phyloP scores from a whole-genome alignment of 2,113 vertebrate species.

The Amazona guildingii region DNA sequence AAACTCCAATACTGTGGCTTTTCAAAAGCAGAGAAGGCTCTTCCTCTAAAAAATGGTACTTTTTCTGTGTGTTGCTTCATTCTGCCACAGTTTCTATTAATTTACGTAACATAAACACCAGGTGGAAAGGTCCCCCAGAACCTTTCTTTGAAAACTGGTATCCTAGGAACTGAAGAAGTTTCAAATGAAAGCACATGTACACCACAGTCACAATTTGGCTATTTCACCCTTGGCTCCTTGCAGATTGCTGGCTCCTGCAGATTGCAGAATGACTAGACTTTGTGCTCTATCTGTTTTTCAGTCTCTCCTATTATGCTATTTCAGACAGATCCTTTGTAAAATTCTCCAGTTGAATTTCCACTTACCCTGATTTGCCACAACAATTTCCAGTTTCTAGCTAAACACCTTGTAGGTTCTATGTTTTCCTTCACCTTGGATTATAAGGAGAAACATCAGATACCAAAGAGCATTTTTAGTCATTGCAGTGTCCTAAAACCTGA shows the following conservation, averaged over 20 bases:
- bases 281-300: not conserved
- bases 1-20: not conserved
- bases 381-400: not conserved
- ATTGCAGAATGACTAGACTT: not conserved
- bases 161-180: not conserved
- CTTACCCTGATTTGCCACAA: not conserved
- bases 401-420: not conserved
- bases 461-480: not conserved
- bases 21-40: fast-evolving
- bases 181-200: not conserved
- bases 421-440: not conserved
- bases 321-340: not conserved
- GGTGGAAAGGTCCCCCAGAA: not conserved
- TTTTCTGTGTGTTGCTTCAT: not conserved
- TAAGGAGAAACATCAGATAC: not conserved
- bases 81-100: not conserved
- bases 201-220: not conserved
- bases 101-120: not conserved
- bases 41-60: not conserved
- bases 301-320: not conserved
- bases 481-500: not conserved
- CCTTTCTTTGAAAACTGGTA: not conserved
- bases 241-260: not conserved
- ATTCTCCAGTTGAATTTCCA: not conserved
- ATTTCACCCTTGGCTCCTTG: not conserved